A percentile compares a stretch with the other conserved stretches of the same genome.
Evolutionary conservation across 1,140 invertebrate species (phyloP).

Genomic region (Cyphomyrmex costatus): DNA sequence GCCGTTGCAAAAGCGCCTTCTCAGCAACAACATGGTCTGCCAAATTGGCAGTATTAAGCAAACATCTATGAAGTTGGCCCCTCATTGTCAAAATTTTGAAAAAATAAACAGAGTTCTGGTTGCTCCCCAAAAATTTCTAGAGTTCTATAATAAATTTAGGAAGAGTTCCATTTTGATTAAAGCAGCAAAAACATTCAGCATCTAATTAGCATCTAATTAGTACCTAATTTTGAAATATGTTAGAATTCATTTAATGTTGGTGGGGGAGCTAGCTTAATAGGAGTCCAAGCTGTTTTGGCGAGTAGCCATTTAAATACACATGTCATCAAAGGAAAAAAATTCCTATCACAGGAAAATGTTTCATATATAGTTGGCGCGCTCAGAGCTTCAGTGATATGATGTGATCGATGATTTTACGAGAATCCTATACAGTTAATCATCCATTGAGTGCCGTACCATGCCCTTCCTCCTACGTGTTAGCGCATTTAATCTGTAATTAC

Average conservation of each 20-base stretch:
- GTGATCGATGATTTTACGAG: conserved; percentile 68
- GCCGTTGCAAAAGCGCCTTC: not conserved
- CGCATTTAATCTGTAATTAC: conserved; percentile 40
- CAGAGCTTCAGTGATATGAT: not conserved
- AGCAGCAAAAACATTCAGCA: no score
- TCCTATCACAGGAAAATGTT: conserved; percentile 65
- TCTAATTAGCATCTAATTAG: no score
- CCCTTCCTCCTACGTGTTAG: conserved; percentile 13
- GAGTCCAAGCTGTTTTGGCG: conserved; percentile 60
- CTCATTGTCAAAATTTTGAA: no score
- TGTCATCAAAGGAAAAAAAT: conserved; percentile 51
- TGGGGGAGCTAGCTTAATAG: no score
- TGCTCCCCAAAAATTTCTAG: no score
- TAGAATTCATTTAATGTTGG: no score
- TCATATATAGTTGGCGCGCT: conserved; percentile 15
- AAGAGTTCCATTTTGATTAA: no score
- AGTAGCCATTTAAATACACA: conserved; percentile 28
- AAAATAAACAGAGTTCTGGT: no score
- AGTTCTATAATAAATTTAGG: no score
- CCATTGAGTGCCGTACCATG: conserved; percentile 34
- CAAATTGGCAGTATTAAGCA: no score
- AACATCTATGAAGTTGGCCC: no score
- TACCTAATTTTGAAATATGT: no score
- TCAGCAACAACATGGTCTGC: conserved; percentile 13
- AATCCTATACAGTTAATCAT: conserved; percentile 73